Evolutionary conservation across 1,140 invertebrate genomes (phyloP).

Genomic region (Theocolax elegans): DNA sequence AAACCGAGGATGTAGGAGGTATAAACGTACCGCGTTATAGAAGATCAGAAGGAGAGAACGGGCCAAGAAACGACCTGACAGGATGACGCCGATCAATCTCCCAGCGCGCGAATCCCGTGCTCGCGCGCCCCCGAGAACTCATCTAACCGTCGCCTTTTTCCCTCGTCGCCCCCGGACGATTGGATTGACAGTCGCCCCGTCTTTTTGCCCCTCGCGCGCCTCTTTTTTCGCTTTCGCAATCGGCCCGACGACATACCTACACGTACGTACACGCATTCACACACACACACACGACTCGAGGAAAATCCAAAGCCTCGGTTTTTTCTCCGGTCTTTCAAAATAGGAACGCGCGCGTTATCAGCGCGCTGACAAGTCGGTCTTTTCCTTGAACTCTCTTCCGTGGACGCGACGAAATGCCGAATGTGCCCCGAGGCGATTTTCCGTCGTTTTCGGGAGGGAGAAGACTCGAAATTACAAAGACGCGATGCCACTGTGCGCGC

Average conservation of each 20-base stretch:
- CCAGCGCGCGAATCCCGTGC: background rate
- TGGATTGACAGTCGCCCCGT: constrained; percentile 11
- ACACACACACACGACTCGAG: background rate
- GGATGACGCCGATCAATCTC: constrained; percentile 45
- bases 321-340: background rate
- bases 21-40: too few species aligned
- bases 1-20: background rate
- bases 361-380: background rate
- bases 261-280: background rate
- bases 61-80: constrained; percentile 31
- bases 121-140: constrained; percentile 10
- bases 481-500: background rate
- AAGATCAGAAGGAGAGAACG: background rate
- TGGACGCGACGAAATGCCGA: background rate
- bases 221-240: constrained; percentile 16
- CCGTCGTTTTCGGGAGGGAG: background rate
- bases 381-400: background rate
- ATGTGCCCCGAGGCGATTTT: background rate
- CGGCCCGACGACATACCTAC: background rate
- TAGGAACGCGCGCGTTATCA: background rate
- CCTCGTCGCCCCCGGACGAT: background rate
- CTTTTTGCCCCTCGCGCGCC: background rate
- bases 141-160: constrained; percentile 33
- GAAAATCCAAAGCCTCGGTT: background rate
- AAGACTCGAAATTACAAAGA: background rate